Evolutionary conservation across 2,797 vertebrate species (phyloP).

Genomic region (Pantherophis vulpinus): DNA sequence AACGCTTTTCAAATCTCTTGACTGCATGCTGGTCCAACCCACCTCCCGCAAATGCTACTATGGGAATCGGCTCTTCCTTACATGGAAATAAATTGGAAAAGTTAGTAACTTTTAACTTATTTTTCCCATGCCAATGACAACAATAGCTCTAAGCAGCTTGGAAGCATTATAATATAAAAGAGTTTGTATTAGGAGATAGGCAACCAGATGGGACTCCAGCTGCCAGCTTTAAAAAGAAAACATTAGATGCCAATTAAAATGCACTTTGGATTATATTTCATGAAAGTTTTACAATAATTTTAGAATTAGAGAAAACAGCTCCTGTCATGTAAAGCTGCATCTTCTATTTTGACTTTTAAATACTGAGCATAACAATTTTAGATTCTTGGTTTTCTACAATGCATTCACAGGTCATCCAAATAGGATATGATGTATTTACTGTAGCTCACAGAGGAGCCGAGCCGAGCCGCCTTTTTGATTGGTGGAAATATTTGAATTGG

Average conservation of each 20-base stretch:
- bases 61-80: conserved; percentile 42
- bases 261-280: conserved; percentile 48
- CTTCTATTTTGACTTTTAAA: conserved; percentile 49
- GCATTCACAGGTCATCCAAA: not conserved
- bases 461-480: not conserved
- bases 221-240: conserved; percentile 58
- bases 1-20: conserved; percentile 9
- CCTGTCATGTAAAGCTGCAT: conserved; percentile 11
- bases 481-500: not conserved
- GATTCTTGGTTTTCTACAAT: not conserved
- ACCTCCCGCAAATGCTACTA: not conserved
- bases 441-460: not conserved
- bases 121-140: conserved; percentile 20
- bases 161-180: conserved; percentile 54
- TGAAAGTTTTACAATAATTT: conserved; percentile 56
- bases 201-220: conserved; percentile 64
- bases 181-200: conserved; percentile 51
- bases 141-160: conserved; percentile 51
- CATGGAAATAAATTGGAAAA: conserved; percentile 33
- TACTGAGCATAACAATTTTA: conserved; percentile 17
- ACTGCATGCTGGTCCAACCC: not conserved
- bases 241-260: conserved; percentile 61
- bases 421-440: not conserved
- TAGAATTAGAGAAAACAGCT: conserved; percentile 30
- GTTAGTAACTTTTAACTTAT: conserved; percentile 33